A percentile compares a stretch with the other conserved stretches of the same genome.
Evolutionary conservation across 1,140 invertebrate genomes (phyloP).

Genomic region (Anastrepha obliqua): DNA sequence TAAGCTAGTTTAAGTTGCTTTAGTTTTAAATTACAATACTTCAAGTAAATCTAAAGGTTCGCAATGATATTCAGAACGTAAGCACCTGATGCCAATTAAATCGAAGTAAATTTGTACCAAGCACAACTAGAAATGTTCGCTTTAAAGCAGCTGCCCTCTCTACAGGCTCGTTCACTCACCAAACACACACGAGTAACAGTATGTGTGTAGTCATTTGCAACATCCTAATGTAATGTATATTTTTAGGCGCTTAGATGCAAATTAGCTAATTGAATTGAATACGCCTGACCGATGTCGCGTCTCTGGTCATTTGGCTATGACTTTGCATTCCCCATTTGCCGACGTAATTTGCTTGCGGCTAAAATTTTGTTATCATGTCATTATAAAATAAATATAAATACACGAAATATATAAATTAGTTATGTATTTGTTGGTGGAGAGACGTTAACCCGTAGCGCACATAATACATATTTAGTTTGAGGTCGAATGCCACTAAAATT

Average conservation of each 20-base stretch:
- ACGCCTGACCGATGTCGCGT: neutral
- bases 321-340: neutral
- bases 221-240: slow-evolving; percentile 39
- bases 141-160: too few relatives aligned
- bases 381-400: neutral
- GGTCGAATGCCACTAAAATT: neutral
- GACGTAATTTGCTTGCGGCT: slow-evolving; percentile 43
- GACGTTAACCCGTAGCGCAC: neutral
- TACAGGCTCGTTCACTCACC: neutral
- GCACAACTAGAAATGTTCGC: too few relatives aligned
- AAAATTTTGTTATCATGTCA: slow-evolving; percentile 25
- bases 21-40: too few relatives aligned
- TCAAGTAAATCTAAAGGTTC: too few relatives aligned
- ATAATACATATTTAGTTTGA: neutral
- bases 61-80: too few relatives aligned
- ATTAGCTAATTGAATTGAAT: slow-evolving; percentile 49
- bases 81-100: too few relatives aligned
- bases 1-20: neutral
- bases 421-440: neutral
- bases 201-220: neutral
- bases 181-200: neutral
- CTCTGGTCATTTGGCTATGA: neutral
- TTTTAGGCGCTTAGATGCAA: slow-evolving; percentile 48
- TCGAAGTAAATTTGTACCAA: too few relatives aligned
- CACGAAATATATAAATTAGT: too few relatives aligned